A percentile compares a stretch with the other conserved stretches of the same genome.
Conservation (phyloP, 2,797 vertebrate species). For the Capromys pilorides region DNA sequence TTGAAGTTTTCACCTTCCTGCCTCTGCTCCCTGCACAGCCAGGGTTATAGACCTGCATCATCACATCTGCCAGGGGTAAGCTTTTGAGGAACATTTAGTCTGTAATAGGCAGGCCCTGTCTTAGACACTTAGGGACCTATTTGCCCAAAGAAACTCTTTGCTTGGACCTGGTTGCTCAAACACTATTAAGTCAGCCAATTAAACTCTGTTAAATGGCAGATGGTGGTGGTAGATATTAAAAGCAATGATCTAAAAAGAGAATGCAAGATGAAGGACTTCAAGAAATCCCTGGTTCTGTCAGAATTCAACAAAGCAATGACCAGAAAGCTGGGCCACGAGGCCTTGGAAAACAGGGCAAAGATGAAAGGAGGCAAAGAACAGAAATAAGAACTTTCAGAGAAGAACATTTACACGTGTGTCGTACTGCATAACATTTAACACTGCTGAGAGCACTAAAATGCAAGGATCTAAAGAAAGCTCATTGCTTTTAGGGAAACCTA, state of each 20-base stretch:
- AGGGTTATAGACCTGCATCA: neutral
- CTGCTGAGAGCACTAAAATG: neutral
- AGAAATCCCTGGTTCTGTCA: neutral
- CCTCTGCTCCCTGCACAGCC: neutral
- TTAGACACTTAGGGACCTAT: neutral
- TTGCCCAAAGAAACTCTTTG: neutral
- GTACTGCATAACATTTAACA: neutral
- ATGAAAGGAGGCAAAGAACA: neutral
- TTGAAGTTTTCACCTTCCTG: neutral
- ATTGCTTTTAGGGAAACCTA: neutral
- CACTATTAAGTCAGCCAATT: neutral
- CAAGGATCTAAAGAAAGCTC: neutral
- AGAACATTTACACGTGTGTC: neutral
- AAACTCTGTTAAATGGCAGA: neutral
- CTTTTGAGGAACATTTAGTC: neutral
- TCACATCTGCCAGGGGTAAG: neutral
- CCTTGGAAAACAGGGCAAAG: neutral
- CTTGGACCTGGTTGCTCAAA: neutral
- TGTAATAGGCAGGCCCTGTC: neutral
- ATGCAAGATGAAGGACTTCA: neutral
- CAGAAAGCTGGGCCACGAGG: neutral
- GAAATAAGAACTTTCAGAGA: neutral
- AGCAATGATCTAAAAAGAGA: neutral
- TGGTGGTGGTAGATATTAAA: neutral
- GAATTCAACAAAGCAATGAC: neutral